These are phyloP conservation scores for Taeniopygia guttata DNA, from an alignment of 2,797 vertebrate genomes.

Conservation along the genomic window DNA sequence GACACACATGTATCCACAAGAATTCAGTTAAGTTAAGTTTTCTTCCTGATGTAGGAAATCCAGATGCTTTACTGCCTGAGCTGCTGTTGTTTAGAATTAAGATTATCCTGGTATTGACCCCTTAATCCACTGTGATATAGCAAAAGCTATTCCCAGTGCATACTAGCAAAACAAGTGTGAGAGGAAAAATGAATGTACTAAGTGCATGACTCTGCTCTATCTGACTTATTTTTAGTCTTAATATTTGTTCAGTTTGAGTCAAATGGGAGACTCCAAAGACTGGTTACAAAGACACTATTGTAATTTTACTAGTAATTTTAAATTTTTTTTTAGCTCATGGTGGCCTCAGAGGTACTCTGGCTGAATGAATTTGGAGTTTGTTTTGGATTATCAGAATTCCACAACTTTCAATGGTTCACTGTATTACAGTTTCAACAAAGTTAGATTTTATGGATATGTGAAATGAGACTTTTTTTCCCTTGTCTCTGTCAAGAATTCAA, in stretches of 20 bases:
- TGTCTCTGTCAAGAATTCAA: neutral
- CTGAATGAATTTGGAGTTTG: conserved; percentile 25
- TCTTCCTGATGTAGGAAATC: neutral
- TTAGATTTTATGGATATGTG: neutral
- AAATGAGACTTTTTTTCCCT: neutral
- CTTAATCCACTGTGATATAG: neutral
- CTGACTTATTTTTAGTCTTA: neutral
- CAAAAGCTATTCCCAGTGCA: neutral
- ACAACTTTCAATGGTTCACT: neutral
- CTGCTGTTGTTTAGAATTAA: neutral
- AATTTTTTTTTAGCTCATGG: neutral
- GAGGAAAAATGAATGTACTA: neutral
- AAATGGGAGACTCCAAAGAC: neutral
- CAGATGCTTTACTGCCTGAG: neutral
- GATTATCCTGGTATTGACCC: neutral
- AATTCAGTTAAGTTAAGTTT: neutral
- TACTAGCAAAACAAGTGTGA: neutral
- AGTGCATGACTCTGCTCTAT: neutral
- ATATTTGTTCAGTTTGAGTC: neutral
- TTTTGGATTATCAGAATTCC: conserved; percentile 20
- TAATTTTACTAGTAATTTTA: neutral
- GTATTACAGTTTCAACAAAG: neutral
- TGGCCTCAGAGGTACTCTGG: neutral
- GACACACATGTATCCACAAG: neutral
- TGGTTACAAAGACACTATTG: neutral